Conservation (phyloP, 1,140 invertebrate species). For the Leptopilina boulardi region DNA sequence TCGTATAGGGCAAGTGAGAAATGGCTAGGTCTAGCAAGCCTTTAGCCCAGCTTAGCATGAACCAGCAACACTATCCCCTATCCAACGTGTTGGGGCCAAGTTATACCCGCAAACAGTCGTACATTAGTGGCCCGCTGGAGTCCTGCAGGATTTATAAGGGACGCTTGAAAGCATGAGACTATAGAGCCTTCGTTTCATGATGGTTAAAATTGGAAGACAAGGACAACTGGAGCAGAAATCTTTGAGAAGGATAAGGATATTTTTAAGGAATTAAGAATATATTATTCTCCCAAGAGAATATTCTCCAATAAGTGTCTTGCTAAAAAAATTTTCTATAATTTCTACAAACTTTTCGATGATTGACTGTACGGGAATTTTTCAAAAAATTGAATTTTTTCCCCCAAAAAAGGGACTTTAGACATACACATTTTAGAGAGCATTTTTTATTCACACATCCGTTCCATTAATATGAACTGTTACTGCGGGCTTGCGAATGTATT, state of each 20-base stretch:
- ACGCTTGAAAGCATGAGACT: conserved; percentile 63
- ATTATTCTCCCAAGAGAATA: too few relatives aligned
- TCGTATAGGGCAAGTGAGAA: conserved; percentile 71
- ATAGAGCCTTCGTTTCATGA: conserved; percentile 59
- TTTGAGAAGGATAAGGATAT: too few relatives aligned
- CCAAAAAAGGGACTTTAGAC: too few relatives aligned
- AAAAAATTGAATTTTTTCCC: too few relatives aligned
- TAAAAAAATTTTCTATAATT: too few relatives aligned
- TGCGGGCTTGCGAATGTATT: conserved; percentile 52
- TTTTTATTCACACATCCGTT: not conserved
- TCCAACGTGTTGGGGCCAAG: conserved; percentile 75
- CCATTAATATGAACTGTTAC: not conserved
- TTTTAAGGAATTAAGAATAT: too few relatives aligned
- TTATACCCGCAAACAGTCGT: conserved; percentile 77
- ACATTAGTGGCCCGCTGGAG: conserved; percentile 75
- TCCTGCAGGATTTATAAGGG: conserved; percentile 76
- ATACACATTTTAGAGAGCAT: not conserved
- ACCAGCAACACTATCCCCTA: conserved; percentile 70
- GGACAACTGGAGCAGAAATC: conserved; percentile 47
- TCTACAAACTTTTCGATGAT: too few relatives aligned
- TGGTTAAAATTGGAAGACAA: conserved; percentile 66
- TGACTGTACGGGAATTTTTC: too few relatives aligned
- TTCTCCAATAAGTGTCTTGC: too few relatives aligned
- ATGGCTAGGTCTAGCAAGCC: conserved; percentile 73
- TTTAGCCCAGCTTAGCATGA: conserved; percentile 75